Evolutionary conservation across 1,140 invertebrate species (phyloP), one percentile per base, ranked within the genome.

Genomic region (Hirudo medicinalis): DNA sequence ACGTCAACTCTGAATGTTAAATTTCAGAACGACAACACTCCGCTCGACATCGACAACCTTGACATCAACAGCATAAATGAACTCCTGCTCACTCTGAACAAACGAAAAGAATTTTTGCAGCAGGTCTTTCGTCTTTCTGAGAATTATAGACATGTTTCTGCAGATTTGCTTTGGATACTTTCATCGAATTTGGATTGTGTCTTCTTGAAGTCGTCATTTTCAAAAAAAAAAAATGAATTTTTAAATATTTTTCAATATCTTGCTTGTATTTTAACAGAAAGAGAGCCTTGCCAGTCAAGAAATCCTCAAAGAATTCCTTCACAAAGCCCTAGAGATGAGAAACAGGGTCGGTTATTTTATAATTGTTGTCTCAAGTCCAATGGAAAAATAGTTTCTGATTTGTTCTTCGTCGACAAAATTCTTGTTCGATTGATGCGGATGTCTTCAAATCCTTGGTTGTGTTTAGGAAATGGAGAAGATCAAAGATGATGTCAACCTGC

Each of bases 301-400:
- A 73, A 80, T 95, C 19, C 79, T 94, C 9, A 87, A 90, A 79
- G 90, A 93, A 77, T 95, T 96, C 79, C 82, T 95, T 5, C 86
- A 87, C 69, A 87, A 91, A 80, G 82, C 94, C 60, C 78, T 88
- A 70, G 84, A 87, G 55, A 87, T 89, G 73, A 91, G 92, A 77
- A 85, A 88, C 76, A 87, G 90, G 69, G 88, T 80, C 76, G 70
- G 70, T 71, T n/a, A 22, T 63, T 32, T 63, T 17, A 1, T 63
- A 25, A 63, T 25, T 8, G 4, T 49, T 8, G 4, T 49, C 11
- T 49, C 43, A 49, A 49, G 32, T 36, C 32, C 32, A 36, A 3
- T 36, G 2, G 32, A 36, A 6, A 36, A 36, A 6, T 3, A 36
- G 6, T 36, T 36, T 6, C 2, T 36, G 32, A n/a, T n/a, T n/a